A percentile compares a stretch with the other conserved stretches of the same genome.
phyloP scores from a whole-genome alignment of 2,797 vertebrate species.

The Amazona ochrocephala region DNA sequence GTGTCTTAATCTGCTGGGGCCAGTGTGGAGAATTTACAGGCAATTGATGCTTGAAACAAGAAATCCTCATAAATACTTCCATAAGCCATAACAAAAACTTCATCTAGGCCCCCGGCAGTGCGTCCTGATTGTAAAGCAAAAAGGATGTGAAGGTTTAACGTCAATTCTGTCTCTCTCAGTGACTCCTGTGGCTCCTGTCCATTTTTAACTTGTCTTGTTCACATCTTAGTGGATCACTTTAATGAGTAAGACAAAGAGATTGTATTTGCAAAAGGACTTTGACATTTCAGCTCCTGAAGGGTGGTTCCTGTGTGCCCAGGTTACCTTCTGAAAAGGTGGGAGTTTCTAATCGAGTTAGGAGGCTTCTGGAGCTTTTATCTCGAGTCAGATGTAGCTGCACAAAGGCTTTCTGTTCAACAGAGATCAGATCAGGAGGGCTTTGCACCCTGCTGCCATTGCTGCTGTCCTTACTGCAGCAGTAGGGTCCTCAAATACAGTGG shows the following conservation, averaged over 20 bases:
- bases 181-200: background rate
- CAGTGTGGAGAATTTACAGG: background rate
- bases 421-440: background rate
- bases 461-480: background rate
- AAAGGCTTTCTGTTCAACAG: background rate
- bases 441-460: fast-evolving
- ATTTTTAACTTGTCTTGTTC: background rate
- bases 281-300: background rate
- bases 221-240: background rate
- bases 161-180: background rate
- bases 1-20: background rate
- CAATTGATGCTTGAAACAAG: background rate
- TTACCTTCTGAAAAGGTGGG: background rate
- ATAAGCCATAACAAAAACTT: background rate
- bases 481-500: background rate
- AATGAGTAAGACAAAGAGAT: background rate
- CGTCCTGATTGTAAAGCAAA: background rate
- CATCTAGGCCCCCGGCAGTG: background rate
- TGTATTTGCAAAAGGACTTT: background rate
- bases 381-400: fast-evolving
- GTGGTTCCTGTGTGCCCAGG: background rate
- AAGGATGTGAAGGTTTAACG: background rate
- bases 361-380: background rate
- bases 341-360: background rate
- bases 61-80: background rate